These are phyloP conservation scores for Synanthedon tipuliformis DNA, from an alignment of 2,888 invertebrate genomes.

Conservation along the genomic window DNA sequence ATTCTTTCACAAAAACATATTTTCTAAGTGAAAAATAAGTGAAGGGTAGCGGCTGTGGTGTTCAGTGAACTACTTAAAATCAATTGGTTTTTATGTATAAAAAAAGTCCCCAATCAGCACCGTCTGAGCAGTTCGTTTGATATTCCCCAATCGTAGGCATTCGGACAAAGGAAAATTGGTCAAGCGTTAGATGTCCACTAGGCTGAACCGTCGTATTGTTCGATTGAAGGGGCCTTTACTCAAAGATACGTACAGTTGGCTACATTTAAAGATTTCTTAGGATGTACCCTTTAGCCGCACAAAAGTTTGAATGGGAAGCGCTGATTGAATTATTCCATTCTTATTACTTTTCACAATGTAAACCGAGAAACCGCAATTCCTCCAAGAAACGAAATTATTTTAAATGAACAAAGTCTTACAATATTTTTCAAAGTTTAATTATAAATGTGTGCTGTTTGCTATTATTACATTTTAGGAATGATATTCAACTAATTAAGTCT, in stretches of 20 bases:
- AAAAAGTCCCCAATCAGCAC: conserved; percentile 51
- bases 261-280: conserved; percentile 35
- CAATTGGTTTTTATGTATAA: conserved; percentile 43
- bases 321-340: conserved; percentile 34
- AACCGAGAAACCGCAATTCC: conserved; percentile 20
- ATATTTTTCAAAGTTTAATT: too few relatives aligned
- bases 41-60: conserved; percentile 13
- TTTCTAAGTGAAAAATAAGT: neutral
- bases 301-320: conserved; percentile 32
- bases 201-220: conserved; percentile 56
- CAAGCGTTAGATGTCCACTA: conserved; percentile 65
- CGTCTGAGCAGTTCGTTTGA: conserved; percentile 46
- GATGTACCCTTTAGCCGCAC: conserved; percentile 23
- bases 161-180: conserved; percentile 66
- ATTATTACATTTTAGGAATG: too few relatives aligned
- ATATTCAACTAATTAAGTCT: too few relatives aligned
- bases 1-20: neutral
- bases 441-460: too few relatives aligned
- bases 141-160: conserved; percentile 58
- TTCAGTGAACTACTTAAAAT: conserved; percentile 50
- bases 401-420: neutral
- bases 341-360: conserved; percentile 38
- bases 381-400: neutral
- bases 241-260: conserved; percentile 48
- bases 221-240: conserved; percentile 51